phyloP scores from a whole-genome alignment of 1,140 invertebrate genomes.

The Bombus sibiricus region DNA sequence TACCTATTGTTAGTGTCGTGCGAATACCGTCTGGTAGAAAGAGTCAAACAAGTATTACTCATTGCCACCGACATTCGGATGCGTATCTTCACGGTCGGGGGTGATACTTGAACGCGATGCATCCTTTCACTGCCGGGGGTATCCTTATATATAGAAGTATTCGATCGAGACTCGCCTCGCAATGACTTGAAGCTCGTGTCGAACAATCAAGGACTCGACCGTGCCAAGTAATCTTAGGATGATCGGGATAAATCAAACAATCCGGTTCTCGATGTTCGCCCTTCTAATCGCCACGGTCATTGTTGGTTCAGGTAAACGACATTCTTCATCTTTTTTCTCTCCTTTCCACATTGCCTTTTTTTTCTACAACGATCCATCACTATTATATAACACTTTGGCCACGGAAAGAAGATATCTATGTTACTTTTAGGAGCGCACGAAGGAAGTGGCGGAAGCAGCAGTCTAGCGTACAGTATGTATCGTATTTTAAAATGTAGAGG shows the following conservation, averaged over 20 bases:
- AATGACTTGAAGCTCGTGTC: constrained; percentile 29
- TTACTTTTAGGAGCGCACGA: constrained; percentile 14
- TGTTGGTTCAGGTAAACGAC: constrained; percentile 36
- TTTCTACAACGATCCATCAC: not conserved
- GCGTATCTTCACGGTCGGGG: not conserved
- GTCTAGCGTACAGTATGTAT: constrained; percentile 37
- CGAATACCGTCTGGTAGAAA: constrained; percentile 13
- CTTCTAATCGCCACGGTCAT: constrained; percentile 13
- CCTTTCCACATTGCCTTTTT: not conserved
- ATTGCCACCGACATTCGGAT: constrained; percentile 39
- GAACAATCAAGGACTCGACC: not conserved
- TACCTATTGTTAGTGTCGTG: no score
- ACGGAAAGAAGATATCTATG: not conserved
- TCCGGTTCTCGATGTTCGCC: not conserved
- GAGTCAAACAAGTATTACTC: constrained; percentile 51
- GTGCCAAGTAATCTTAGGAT: not conserved
- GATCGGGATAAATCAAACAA: constrained; percentile 2
- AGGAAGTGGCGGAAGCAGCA: not conserved
- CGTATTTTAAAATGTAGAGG: not conserved
- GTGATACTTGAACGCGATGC: constrained; percentile 26
- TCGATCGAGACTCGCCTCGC: constrained; percentile 19
- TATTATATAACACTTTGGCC: not conserved
- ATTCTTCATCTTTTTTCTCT: not conserved
- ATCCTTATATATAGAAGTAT: constrained; percentile 64
- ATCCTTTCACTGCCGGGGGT: constrained; percentile 61